phyloP scores from a whole-genome alignment of 2,888 invertebrate species.

The Mesopsocus fuscifrons region DNA sequence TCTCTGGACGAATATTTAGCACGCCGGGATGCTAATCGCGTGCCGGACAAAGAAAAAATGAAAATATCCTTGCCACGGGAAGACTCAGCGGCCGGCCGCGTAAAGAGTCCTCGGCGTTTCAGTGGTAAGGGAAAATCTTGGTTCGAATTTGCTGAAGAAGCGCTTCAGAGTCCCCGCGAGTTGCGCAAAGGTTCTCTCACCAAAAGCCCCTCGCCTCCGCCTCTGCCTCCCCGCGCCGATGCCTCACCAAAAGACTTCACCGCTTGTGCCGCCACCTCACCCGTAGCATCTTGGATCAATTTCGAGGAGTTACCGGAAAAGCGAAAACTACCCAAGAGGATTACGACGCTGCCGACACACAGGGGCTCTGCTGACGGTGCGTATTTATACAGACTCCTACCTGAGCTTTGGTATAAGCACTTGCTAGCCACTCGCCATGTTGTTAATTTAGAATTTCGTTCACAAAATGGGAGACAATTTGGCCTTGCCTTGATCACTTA shows the following conservation, averaged over 20 bases:
- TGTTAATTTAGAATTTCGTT: no score
- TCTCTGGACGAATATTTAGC: constrained; percentile 44
- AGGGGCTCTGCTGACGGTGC: constrained; percentile 4
- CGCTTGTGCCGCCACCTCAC: constrained; percentile 16
- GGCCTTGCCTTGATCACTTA: no score
- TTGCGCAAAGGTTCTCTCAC: constrained; percentile 19
- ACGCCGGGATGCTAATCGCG: constrained; percentile 18
- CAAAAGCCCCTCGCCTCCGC: constrained; percentile 26
- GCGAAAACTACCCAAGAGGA: constrained; percentile 60
- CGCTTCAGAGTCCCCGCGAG: constrained; percentile 28
- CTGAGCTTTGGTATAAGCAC: no score
- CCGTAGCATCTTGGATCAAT: constrained; percentile 54
- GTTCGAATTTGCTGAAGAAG: constrained; percentile 44
- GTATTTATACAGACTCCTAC: no score
- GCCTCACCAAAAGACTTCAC: constrained; percentile 22
- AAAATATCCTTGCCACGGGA: constrained; percentile 49
- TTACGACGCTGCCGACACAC: constrained; percentile 48
- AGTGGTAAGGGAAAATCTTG: constrained; percentile 31
- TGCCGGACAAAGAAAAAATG: constrained; percentile 36
- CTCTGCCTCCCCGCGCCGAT: constrained; percentile 22
- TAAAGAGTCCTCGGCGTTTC: constrained; percentile 32
- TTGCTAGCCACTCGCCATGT: no score
- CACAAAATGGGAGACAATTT: no score
- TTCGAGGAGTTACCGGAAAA: constrained; percentile 73
- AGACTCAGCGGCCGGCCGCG: constrained; percentile 26